phyloP scores from a whole-genome alignment of 2,113 vertebrate genomes.

The Cochlearius cochlearius region DNA sequence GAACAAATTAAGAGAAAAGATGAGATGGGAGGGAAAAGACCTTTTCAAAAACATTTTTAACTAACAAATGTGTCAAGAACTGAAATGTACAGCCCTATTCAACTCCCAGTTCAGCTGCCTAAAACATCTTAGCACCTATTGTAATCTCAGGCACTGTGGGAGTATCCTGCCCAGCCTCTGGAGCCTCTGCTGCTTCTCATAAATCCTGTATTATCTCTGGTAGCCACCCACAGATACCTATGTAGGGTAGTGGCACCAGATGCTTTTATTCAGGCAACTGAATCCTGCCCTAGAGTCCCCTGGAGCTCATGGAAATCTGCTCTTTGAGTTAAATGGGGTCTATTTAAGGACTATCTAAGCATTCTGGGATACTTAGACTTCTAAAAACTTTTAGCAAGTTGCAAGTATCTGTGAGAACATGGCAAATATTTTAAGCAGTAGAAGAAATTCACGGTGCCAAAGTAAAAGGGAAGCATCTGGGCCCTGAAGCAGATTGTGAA shows the following conservation, averaged over 20 bases:
- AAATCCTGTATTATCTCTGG: not conserved
- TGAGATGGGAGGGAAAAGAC: not conserved
- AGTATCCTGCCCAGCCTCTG: not conserved
- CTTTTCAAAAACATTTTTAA: not conserved
- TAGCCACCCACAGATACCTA: not conserved
- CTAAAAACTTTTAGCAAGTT: not conserved
- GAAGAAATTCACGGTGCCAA: not conserved
- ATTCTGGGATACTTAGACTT: not conserved
- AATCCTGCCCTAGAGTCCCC: not conserved
- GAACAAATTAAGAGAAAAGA: not conserved
- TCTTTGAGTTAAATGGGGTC: not conserved
- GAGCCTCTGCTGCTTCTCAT: not conserved
- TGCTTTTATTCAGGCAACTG: not conserved
- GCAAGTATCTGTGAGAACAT: not conserved
- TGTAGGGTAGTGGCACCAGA: not conserved
- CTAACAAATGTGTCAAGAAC: not conserved
- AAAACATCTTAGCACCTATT: not conserved
- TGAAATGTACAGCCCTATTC: not conserved
- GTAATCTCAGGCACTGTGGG: not conserved
- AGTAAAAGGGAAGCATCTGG: slow-evolving; percentile 13
- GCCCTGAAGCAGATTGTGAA: not conserved
- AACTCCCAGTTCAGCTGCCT: not conserved
- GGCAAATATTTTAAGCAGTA: slow-evolving; percentile 17
- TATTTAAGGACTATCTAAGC: not conserved
- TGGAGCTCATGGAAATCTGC: not conserved